A percentile compares a stretch with the other conserved stretches of the same genome.
Evolutionary conservation across 2,888 invertebrate species (phyloP).

Genomic region (Chymomyza fuscimana): DNA sequence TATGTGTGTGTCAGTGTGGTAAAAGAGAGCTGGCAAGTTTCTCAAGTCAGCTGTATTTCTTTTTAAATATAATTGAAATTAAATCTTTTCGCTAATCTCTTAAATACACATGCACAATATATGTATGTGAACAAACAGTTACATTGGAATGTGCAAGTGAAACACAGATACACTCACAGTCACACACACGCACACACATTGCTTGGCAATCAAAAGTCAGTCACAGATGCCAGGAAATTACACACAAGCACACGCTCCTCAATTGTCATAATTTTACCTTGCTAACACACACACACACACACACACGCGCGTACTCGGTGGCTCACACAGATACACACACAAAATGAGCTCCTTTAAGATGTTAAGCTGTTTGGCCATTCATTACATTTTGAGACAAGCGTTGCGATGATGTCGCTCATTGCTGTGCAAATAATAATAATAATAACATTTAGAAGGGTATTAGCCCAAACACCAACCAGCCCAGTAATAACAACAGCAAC

Average conservation of each 20-base stretch:
- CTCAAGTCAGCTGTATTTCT: background rate
- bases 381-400: background rate
- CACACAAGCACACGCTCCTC: background rate
- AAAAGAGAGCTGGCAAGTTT: background rate
- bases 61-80: background rate
- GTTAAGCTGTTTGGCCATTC: too few species aligned
- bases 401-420: conserved; percentile 23
- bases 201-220: background rate
- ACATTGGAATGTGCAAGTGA: background rate
- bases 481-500: background rate
- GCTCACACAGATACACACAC: conserved; percentile 24
- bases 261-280: conserved; percentile 20
- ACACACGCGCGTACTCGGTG: conserved; percentile 26
- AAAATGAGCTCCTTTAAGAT: background rate
- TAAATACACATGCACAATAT: conserved; percentile 1
- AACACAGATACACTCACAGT: background rate
- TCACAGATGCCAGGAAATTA: background rate
- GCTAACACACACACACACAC: background rate
- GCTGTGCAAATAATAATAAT: conserved; percentile 61
- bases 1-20: background rate
- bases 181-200: background rate
- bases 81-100: conserved; percentile 2
- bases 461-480: conserved; percentile 28
- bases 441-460: conserved; percentile 52
- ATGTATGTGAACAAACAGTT: background rate